Evolutionary conservation across 2,797 vertebrate genomes (phyloP).

Genomic region (Melanotaenia boesemani): DNA sequence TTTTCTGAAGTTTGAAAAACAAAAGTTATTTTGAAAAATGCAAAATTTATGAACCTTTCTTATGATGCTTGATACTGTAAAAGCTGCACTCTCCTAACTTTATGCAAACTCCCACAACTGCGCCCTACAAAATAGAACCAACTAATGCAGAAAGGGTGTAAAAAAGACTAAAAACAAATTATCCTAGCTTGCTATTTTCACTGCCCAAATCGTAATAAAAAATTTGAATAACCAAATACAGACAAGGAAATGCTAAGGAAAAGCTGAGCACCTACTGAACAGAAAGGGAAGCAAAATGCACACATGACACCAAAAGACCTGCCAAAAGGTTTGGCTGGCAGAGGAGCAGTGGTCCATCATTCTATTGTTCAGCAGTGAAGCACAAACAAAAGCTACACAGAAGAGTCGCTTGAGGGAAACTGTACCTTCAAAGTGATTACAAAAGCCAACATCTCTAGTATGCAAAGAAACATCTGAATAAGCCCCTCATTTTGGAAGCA

Average conservation of each 20-base stretch:
- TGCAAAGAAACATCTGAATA: constrained; percentile 12
- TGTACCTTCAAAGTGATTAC: neutral
- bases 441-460: neutral
- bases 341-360: neutral
- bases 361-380: neutral
- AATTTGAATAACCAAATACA: neutral
- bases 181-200: neutral
- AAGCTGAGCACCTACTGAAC: neutral
- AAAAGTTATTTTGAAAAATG: neutral
- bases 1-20: neutral
- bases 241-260: neutral
- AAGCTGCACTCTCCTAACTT: neutral
- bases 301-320: neutral
- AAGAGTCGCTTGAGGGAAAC: neutral
- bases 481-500: constrained; percentile 8
- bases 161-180: neutral
- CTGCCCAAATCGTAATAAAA: neutral
- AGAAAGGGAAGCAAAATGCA: constrained; percentile 4
- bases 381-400: constrained; percentile 7
- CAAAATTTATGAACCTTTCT: neutral
- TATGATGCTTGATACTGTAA: neutral
- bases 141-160: neutral
- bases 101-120: neutral
- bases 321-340: constrained; percentile 1
- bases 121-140: neutral